Percentiles rank a stretch among this genome's conserved stretches.
These are phyloP conservation scores for Mesoligia furuncula DNA, from an alignment of 2,888 invertebrate genomes.

Conservation along the genomic window DNA sequence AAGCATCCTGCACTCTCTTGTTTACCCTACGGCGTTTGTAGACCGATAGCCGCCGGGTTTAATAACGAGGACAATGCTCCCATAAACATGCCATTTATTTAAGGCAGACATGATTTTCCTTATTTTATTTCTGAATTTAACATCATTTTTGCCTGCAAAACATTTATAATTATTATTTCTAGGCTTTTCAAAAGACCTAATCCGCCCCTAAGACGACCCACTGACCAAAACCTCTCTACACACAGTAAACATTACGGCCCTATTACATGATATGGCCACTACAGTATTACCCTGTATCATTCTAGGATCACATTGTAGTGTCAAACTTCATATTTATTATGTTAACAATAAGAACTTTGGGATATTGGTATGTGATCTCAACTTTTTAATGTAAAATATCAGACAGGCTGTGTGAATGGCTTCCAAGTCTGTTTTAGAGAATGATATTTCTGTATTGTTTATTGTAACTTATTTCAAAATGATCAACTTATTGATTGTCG, in stretches of 20 bases:
- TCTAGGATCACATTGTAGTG: neutral
- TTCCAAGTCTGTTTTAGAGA: neutral
- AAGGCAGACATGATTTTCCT: conserved; percentile 5
- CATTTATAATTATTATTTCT: neutral
- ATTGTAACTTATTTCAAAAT: neutral
- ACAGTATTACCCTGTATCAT: neutral
- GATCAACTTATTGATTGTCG: neutral
- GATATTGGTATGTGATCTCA: neutral
- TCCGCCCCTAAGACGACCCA: no score
- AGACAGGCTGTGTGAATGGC: neutral
- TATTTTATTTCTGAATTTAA: neutral
- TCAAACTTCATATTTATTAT: neutral
- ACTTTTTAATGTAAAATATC: neutral
- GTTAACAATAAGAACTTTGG: no score
- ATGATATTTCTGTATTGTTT: neutral
- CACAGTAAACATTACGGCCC: neutral
- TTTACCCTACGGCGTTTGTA: neutral
- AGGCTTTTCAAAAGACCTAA: neutral
- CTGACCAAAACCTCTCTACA: neutral
- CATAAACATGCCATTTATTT: neutral
- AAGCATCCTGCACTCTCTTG: no score
- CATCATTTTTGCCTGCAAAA: neutral
- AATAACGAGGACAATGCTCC: conserved; percentile 2
- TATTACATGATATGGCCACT: neutral
- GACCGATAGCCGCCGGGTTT: neutral